phyloP scores from a whole-genome alignment of 2,888 invertebrate genomes.

The Drepana falcataria region DNA sequence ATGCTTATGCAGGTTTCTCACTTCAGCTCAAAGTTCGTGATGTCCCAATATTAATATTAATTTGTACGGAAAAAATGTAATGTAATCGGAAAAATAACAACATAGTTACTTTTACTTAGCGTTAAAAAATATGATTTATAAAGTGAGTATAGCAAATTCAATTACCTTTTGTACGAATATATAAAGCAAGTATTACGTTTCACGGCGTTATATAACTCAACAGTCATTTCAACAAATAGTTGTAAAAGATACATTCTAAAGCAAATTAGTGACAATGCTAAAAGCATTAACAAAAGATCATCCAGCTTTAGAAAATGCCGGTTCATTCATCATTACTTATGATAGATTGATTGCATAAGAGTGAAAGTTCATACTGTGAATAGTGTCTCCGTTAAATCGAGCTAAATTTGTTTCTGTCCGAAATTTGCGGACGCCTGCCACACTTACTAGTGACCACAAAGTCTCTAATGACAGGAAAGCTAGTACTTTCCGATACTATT shows the following conservation, averaged over 20 bases:
- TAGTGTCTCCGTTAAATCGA: constrained; percentile 43
- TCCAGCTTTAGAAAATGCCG: constrained; percentile 44
- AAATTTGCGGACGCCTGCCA: constrained; percentile 42
- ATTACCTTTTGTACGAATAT: neutral
- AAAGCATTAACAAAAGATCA: constrained; percentile 38
- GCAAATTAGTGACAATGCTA: constrained; percentile 36
- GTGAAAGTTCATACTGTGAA: constrained; percentile 60
- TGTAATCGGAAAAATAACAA: no score
- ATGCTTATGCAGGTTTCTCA: no score
- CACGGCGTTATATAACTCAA: neutral
- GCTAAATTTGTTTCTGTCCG: constrained; percentile 50
- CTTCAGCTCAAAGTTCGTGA: no score
- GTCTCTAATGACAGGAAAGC: constrained; percentile 66
- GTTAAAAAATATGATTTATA: neutral
- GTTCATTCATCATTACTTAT: constrained; percentile 44
- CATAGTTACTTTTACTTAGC: neutral
- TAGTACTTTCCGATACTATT: constrained; percentile 34
- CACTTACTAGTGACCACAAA: constrained; percentile 50
- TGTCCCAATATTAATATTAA: no score
- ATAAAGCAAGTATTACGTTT: neutral
- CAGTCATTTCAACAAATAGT: neutral
- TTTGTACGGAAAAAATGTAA: no score
- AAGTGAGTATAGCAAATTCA: neutral
- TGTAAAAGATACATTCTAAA: constrained; percentile 20
- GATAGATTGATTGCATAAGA: constrained; percentile 49